Evolutionary conservation across 2,888 invertebrate genomes (phyloP), one percentile per base, ranked within the genome.

Genomic region (Eutolmus rufibarbis): DNA sequence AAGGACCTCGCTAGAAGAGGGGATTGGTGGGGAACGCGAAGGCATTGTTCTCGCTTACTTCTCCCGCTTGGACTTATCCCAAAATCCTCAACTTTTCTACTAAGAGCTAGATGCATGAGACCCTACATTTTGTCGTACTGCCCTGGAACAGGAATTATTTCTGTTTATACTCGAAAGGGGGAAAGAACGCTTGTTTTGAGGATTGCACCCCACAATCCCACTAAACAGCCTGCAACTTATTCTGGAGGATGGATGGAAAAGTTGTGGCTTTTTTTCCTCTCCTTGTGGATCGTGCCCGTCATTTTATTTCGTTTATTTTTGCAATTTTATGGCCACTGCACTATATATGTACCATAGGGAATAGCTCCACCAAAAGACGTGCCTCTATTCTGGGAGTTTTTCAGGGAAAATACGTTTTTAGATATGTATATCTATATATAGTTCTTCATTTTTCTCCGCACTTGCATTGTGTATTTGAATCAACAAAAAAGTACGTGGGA

Each of bases 31-130:
- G 82, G 34, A 5, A 19, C 14, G 19, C 66, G 12, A 66, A 28
- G 66, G 23, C 66, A 66, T 66, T 66, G 66, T 66, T 66, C 66
- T 66, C 66, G 66, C 66, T 66, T 37, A 66, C 57, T 82, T 56
- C 66, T 56, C 82, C 19, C n/a, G 57, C 23, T 66, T 84, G 57
- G 82, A 66, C 66, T 56, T 84, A 84, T 66, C 66, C 82, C 40
- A 66, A 40, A 46, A 66, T 84, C 66, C 82, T 79, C 23, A 23
- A 46, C 51, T 79, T 51, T 31, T 23, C 40, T 46, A 51, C 28
- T 51, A 28, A 23, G 31, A 79, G 51, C 51, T 51, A 46, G 51
- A 23, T 66, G 79, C 51, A 34, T 28, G 51, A 16, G 79, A n/a
- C 23, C 14, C 79, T 79, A 79, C 51, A 79, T 46, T 40, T 79